Evolutionary conservation across 2,888 invertebrate species (phyloP), one percentile per base, ranked within the genome.

Genomic region (Prosopocoilus inquinatus): DNA sequence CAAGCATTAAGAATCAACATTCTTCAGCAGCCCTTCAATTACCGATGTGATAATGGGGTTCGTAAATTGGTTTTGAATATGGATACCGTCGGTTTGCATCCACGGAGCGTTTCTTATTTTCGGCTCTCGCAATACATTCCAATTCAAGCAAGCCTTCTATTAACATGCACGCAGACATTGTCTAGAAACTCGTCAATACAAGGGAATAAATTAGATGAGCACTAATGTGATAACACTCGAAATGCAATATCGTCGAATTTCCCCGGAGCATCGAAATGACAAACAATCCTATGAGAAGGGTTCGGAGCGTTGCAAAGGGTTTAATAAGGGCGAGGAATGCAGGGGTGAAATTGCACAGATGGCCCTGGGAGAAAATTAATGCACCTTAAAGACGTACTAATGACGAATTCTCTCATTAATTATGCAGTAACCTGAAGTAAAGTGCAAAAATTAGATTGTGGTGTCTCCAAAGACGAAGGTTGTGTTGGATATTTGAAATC

Each of bases 11-110:
- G 66, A 69, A 67, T 66, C 64, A 64, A 68, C 66, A 67, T 68
- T 67, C 67, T 70, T 66, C 65, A 63, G 64, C 64, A 66, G 66
- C 65, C 65, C 70, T 70, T 70, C 71, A 71, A 70, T 71, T 70
- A 69, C 67, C 66, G 63, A 69, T 67, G 68, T 63, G 67, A 41
- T 41, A 69, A 69, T 68, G 66, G 62, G 55, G 59, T 61, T 55
- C 61, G 52, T 61, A 69, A 69, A 66, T 66, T 63, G 65, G 64
- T 68, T 62, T 66, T 66, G 67, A 67, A 67, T 69, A 69, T 68
- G 67, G 64, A 67, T 70, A 67, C 67, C 66, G 64, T 59, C 63
- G 62, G 64, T 63, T 58, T 61, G 57, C 59, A 62, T 56, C 59
- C 62, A 53, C 55, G 64, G 60, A 60, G 53, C 55, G 56, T 33